These are phyloP conservation scores for Leuciscus waleckii DNA, from an alignment of 2,797 vertebrate genomes.

Conservation along the genomic window DNA sequence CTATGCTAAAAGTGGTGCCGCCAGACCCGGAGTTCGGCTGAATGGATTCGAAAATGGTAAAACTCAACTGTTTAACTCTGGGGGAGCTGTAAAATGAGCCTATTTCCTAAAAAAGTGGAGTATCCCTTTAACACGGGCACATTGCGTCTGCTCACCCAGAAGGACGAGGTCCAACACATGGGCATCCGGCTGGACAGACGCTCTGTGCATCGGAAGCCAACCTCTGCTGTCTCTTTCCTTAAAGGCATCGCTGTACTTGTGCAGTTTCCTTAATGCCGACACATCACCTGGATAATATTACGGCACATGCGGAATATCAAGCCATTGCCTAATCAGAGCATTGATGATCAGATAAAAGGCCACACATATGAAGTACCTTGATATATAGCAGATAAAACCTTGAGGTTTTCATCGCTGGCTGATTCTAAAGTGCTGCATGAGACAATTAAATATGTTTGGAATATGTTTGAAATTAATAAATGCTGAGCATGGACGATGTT, in stretches of 20 bases:
- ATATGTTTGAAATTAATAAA: neutral
- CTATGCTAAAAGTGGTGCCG: too few species aligned
- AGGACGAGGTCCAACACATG: conserved; percentile 80
- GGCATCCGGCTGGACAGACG: conserved; percentile 74
- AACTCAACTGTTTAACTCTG: too few species aligned
- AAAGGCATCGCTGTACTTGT: conserved; percentile 75
- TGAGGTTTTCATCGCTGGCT: conserved; percentile 78
- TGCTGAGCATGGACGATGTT: neutral
- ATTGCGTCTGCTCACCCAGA: conserved; percentile 73
- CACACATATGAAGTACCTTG: conserved; percentile 72
- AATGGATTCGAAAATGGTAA: too few species aligned
- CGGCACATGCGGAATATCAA: conserved; percentile 1
- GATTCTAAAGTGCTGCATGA: conserved; percentile 72
- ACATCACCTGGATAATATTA: conserved; percentile 76
- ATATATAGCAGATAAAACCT: conserved; percentile 81
- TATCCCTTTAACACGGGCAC: neutral
- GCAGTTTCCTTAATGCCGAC: conserved; percentile 75
- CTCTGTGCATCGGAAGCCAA: conserved; percentile 83
- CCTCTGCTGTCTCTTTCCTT: conserved; percentile 83
- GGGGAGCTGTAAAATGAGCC: too few species aligned
- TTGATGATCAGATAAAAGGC: neutral
- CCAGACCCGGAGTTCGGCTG: too few species aligned
- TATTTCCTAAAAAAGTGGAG: too few species aligned
- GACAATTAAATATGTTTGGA: neutral
- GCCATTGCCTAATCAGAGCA: neutral